Percentiles rank a stretch among this genome's conserved stretches.
These are phyloP conservation scores for Taenioides sp. DNA, from an alignment of 2,797 vertebrate species.

Conservation along the genomic window DNA sequence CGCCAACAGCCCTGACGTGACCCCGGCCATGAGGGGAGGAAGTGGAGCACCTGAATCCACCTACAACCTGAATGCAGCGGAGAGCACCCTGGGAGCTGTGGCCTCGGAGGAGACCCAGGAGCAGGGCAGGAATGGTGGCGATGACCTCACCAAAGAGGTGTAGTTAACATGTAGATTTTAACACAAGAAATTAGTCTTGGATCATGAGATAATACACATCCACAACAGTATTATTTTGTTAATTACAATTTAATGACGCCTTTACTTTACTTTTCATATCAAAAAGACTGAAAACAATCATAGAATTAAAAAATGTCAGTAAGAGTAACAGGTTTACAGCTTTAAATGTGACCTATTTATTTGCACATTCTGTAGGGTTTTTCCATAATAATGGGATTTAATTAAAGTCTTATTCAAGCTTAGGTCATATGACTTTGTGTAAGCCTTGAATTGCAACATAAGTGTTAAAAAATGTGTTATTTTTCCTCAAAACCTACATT, in stretches of 20 bases:
- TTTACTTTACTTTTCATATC: too few species aligned
- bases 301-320: too few species aligned
- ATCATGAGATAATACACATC: not conserved
- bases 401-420: not conserved
- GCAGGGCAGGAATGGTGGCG: slow-evolving; percentile 76
- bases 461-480: not conserved
- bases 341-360: not conserved
- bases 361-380: not conserved
- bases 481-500: not conserved
- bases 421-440: not conserved
- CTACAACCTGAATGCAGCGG: slow-evolving; percentile 86
- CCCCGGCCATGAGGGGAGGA: slow-evolving; percentile 87
- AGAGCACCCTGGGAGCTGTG: slow-evolving; percentile 88
- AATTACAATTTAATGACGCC: not conserved
- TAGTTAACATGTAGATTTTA: slow-evolving; percentile 12
- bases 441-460: not conserved
- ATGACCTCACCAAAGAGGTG: slow-evolving; percentile 98
- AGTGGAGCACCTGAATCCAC: slow-evolving; percentile 83
- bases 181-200: not conserved
- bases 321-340: not conserved
- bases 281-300: too few species aligned
- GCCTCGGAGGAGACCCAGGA: slow-evolving; percentile 87
- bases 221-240: not conserved
- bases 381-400: not conserved
- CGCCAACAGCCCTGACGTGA: slow-evolving; percentile 80